Conservation (phyloP, 2,113 vertebrate genomes). For the Platichthys stellatus region DNA sequence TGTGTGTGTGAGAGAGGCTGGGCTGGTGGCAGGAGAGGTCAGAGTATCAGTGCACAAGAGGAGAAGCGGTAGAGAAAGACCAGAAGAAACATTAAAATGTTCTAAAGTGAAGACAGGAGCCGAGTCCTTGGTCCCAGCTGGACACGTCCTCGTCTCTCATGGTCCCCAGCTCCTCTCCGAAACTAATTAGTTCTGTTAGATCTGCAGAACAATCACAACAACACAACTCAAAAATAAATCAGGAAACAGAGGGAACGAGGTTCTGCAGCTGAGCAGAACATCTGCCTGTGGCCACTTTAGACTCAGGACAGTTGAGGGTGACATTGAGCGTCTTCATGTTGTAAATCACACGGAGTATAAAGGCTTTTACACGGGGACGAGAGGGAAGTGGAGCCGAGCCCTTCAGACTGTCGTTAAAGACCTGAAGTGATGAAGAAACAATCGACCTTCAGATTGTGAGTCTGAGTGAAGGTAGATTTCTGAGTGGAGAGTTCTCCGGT, state of each 20-base stretch:
- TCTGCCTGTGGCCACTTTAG: too few species aligned
- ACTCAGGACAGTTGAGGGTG: too few species aligned
- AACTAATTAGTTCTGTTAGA: conserved; percentile 43
- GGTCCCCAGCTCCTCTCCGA: neutral
- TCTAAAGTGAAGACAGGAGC: conserved; percentile 19
- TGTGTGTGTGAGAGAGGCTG: conserved; percentile 14
- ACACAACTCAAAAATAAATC: conserved; percentile 3
- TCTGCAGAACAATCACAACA: conserved; percentile 35
- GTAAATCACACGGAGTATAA: too few species aligned
- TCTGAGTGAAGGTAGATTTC: too few species aligned
- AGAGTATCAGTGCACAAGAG: neutral
- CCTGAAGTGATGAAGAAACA: too few species aligned
- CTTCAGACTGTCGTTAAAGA: too few species aligned
- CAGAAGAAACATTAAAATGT: conserved; percentile 23
- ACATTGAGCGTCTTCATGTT: too few species aligned
- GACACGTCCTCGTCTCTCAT: conserved; percentile 23
- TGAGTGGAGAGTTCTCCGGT: too few species aligned
- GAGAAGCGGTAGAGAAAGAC: neutral
- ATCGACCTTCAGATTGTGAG: too few species aligned
- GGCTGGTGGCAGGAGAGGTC: conserved; percentile 33
- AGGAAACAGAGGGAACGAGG: conserved; percentile 53
- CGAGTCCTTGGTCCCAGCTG: conserved; percentile 41
- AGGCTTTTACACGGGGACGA: too few species aligned
- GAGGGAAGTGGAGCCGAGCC: too few species aligned
- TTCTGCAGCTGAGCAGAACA: neutral